Evolutionary conservation across 2,113 vertebrate species (phyloP), one percentile per base, ranked within the genome.

Genomic region (Sakesphorus luctuosus): DNA sequence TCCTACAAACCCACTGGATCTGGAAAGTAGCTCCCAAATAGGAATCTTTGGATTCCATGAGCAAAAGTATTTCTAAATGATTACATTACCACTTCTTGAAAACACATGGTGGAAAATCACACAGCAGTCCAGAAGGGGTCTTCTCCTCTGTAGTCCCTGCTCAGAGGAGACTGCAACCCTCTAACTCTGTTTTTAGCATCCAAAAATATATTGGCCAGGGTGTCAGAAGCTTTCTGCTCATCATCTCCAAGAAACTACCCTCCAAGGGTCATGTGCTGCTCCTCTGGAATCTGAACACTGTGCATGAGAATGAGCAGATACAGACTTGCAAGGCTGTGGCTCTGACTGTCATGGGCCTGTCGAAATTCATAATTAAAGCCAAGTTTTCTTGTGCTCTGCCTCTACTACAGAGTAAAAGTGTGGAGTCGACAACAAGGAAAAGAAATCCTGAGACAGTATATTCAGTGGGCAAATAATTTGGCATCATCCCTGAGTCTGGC

Each of bases 71-170:
- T 94, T 93, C 81, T 73, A 91, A 91, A 82, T 87, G 52, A 87
- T 94, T 95, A 73, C 78, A 73, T 89, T 93, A 59, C 35, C 85
- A 84, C 77, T 89, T 93, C 74, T 94, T 95, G 82, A 94, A 75
- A 96, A 96, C 93, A 93, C 82, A 77, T 61, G 69, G 87, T 94
- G 81, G 93, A 96, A 96, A 91, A 91, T 89, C 86, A 75, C 2
- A 0, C 28, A 69, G 79, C 83, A 26, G 68, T 63, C 88, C 89
- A 84, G 79, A 72, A 46, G 90, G 88, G 76, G 66, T 90, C 90
- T 84, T 91, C 44, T 88, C 36, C 76, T 84, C 65, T 71, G 19
- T 58, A 58, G 63, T 49, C 63, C 44, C 29, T 67, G 50, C 71
- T 72, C 67, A 38, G 86, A 58, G 75, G 63, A 83, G 46, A 10